Conservation (phyloP, 2,888 invertebrate species). For the Panopea generosa region DNA sequence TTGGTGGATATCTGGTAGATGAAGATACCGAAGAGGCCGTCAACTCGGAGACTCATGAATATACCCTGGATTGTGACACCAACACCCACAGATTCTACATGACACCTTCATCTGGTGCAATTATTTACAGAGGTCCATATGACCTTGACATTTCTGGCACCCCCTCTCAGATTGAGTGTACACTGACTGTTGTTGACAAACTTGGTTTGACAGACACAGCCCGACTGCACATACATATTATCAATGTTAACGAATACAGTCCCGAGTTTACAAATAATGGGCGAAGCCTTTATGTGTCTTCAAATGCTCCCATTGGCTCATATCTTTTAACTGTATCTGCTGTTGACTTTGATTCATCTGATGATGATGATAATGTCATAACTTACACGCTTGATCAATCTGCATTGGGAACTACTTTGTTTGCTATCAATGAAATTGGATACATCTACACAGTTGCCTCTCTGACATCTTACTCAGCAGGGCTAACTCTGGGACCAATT, state of each 20-base stretch:
- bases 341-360: conserved; percentile 42
- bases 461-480: conserved; percentile 8
- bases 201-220: conserved; percentile 47
- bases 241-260: conserved; percentile 38
- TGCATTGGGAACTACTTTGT: conserved; percentile 4
- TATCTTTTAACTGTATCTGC: conserved; percentile 34
- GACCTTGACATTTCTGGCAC: conserved; percentile 45
- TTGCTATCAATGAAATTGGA: conserved; percentile 36
- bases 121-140: conserved; percentile 35
- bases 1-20: conserved; percentile 27
- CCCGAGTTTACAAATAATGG: conserved; percentile 41
- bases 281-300: conserved; percentile 39
- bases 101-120: conserved; percentile 11
- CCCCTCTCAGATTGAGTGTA: conserved; percentile 44
- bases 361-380: conserved; percentile 37
- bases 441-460: conserved; percentile 21
- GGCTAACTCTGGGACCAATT: conserved; percentile 9
- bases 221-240: conserved; percentile 40
- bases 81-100: conserved; percentile 49
- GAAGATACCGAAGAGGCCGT: conserved; percentile 22
- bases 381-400: conserved; percentile 43
- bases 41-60: conserved; percentile 30
- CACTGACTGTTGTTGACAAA: conserved; percentile 42
- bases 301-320: conserved; percentile 46
- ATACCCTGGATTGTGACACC: conserved; percentile 44